Percentiles rank a stretch among this genome's conserved stretches.
Conservation (phyloP, 2,113 vertebrate genomes). For the Sapajus apella region DNA sequence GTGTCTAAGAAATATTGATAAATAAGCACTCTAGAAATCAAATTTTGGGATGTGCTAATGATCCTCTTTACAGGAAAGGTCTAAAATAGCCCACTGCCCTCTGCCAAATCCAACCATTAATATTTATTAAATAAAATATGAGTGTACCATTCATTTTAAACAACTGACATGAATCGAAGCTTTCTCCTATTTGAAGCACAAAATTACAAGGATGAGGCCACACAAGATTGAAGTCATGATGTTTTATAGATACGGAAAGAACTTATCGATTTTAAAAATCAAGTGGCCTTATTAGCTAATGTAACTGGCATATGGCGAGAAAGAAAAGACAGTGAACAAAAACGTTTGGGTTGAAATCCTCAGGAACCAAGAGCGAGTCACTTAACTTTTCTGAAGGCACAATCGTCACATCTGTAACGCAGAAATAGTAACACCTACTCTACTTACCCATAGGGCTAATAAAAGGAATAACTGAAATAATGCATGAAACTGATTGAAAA, state of each 20-base stretch:
- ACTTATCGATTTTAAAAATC: constrained; percentile 16
- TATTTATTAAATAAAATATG: constrained; percentile 86
- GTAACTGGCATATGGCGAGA: neutral
- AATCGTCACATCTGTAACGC: accelerated
- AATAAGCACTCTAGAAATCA: constrained; percentile 77
- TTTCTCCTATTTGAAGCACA: neutral
- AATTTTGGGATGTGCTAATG: constrained; percentile 81
- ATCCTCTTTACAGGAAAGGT: constrained; percentile 84
- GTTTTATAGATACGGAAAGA: neutral
- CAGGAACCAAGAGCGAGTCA: neutral
- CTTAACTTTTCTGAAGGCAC: neutral
- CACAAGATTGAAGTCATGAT: neutral
- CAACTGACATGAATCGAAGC: constrained; percentile 66
- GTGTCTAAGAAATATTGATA: constrained; percentile 79
- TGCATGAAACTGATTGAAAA: neutral
- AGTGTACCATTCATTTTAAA: constrained; percentile 76
- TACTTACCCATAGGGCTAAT: neutral
- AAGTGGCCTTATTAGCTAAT: neutral
- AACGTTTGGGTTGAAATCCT: neutral
- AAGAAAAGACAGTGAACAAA: neutral
- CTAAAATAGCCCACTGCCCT: constrained; percentile 82
- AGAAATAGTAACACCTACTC: neutral
- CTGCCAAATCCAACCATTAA: constrained; percentile 80
- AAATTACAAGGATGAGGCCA: neutral
- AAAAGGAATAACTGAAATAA: neutral